These are phyloP conservation scores for Leiothrix lutea DNA, from an alignment of 2,113 vertebrate genomes.

Conservation along the genomic window DNA sequence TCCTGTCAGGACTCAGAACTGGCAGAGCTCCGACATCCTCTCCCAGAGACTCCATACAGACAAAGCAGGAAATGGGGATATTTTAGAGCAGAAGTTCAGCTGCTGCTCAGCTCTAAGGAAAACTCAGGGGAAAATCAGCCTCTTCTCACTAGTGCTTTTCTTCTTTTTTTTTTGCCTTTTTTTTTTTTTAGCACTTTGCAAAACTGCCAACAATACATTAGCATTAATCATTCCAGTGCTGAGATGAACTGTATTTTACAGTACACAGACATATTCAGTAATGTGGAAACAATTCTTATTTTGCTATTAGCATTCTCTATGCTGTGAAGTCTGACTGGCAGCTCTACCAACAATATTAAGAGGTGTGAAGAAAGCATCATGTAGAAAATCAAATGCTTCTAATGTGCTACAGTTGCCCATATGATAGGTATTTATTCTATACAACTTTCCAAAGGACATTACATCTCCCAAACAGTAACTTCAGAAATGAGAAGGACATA, in stretches of 20 bases:
- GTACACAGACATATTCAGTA: background rate
- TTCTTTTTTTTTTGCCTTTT: fast-evolving
- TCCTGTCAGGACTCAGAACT: background rate
- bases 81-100: background rate
- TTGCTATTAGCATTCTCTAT: background rate
- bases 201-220: background rate
- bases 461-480: background rate
- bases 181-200: background rate
- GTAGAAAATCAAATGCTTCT: background rate
- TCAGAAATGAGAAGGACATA: background rate
- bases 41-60: background rate
- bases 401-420: background rate
- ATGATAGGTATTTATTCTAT: background rate
- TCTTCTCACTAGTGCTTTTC: background rate
- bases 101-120: background rate
- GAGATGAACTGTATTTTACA: background rate
- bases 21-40: background rate
- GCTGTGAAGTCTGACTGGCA: background rate
- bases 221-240: background rate
- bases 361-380: background rate
- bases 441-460: background rate
- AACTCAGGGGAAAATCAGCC: background rate
- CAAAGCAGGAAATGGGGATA: background rate
- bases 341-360: background rate
- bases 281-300: background rate